Evolutionary conservation across 2,113 vertebrate species (phyloP).

Genomic region (Thalassoma bifasciatum): DNA sequence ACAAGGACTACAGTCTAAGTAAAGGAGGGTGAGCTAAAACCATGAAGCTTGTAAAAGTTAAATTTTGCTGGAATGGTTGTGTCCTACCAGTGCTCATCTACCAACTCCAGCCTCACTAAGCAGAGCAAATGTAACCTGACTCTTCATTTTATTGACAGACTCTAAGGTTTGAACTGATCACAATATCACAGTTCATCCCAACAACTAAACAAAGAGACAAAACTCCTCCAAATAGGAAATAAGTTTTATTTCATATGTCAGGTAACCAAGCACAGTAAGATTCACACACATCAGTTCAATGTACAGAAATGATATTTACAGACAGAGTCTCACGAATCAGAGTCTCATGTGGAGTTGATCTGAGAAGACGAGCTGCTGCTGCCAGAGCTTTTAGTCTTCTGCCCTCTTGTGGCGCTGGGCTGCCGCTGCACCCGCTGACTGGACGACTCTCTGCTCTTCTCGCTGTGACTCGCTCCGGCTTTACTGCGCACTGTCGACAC

Average conservation of each 20-base stretch:
- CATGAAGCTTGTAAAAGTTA: too few species aligned
- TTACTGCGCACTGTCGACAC: conserved; percentile 85
- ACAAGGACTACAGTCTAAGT: too few species aligned
- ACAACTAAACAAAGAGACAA: too few species aligned
- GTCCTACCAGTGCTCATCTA: too few species aligned
- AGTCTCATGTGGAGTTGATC: conserved; percentile 73
- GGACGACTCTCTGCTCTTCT: conserved; percentile 83
- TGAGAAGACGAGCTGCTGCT: conserved; percentile 86
- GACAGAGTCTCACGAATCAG: background rate
- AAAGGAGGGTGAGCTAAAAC: too few species aligned
- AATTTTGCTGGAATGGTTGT: too few species aligned
- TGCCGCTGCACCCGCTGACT: conserved; percentile 89
- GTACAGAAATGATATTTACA: conserved; percentile 48
- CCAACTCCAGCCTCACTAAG: too few species aligned
- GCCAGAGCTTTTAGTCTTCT: conserved; percentile 87
- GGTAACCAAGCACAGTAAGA: background rate
- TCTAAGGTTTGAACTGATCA: too few species aligned
- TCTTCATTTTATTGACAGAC: too few species aligned
- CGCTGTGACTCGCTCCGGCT: conserved; percentile 72
- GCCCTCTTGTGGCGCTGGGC: conserved; percentile 85
- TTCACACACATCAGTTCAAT: conserved; percentile 6
- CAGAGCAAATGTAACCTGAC: too few species aligned
- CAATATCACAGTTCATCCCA: too few species aligned
- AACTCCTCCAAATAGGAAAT: background rate
- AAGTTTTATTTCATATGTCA: background rate